Evolutionary conservation across 2,888 invertebrate species (phyloP).

Genomic region (Cremastinae sp.): DNA sequence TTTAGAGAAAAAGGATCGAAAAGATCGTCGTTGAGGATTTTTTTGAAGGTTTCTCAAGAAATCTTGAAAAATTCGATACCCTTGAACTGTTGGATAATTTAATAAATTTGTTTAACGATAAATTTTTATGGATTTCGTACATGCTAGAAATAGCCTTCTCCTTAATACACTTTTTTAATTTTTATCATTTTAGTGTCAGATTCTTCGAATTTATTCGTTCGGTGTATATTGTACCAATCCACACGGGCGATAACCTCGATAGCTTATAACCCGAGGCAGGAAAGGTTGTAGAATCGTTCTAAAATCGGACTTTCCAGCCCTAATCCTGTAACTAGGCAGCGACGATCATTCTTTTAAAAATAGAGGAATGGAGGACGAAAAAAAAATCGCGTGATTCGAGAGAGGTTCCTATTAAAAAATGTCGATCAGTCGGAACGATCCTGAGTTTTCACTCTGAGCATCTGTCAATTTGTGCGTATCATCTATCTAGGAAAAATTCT

Average conservation of each 20-base stretch:
- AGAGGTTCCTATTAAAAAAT: background rate
- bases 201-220: slow-evolving; percentile 29
- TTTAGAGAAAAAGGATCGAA: too few species aligned
- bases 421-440: too few species aligned
- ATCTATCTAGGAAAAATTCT: too few species aligned
- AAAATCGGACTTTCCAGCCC: slow-evolving; percentile 40
- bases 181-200: slow-evolving; percentile 12
- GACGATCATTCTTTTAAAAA: slow-evolving; percentile 1
- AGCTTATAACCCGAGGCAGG: slow-evolving; percentile 45
- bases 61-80: too few species aligned
- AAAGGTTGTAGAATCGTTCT: slow-evolving; percentile 31
- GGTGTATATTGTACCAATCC: slow-evolving; percentile 7
- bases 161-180: slow-evolving; percentile 23
- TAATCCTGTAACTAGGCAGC: slow-evolving; percentile 21
- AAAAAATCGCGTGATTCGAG: background rate
- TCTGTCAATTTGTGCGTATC: too few species aligned
- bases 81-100: too few species aligned
- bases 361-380: background rate
- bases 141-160: slow-evolving; percentile 2
- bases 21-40: too few species aligned
- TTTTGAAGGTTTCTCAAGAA: too few species aligned
- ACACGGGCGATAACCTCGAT: slow-evolving; percentile 48
- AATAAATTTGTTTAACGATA: too few species aligned
- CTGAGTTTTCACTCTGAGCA: too few species aligned
- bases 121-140: too few species aligned